Conservation (phyloP, 1,140 invertebrate species). For the Bombus breviceps region DNA sequence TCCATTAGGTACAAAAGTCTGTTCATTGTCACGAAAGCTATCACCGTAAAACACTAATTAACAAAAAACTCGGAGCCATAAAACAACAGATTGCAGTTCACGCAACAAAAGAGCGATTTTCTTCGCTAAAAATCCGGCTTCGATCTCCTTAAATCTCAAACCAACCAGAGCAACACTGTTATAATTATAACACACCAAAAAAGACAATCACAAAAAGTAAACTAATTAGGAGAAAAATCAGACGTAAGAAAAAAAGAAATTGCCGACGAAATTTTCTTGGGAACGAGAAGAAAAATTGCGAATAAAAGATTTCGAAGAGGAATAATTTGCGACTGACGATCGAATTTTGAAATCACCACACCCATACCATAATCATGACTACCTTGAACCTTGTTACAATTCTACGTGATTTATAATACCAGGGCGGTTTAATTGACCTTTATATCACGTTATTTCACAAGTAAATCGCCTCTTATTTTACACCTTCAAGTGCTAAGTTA, state of each 20-base stretch:
- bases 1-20: background rate
- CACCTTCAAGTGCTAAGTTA: too few relatives aligned
- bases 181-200: background rate
- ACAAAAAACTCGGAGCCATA: background rate
- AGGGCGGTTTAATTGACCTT: too few relatives aligned
- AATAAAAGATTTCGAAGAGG: background rate
- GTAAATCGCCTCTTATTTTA: too few relatives aligned
- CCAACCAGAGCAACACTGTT: background rate
- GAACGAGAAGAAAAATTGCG: background rate
- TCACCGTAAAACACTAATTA: background rate
- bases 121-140: background rate
- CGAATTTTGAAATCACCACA: conserved; percentile 58
- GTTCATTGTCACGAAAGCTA: background rate
- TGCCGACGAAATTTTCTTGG: background rate
- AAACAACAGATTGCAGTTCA: background rate
- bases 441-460: too few relatives aligned
- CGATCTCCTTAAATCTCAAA: background rate
- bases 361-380: conserved; percentile 44
- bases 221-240: too few relatives aligned
- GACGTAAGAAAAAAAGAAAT: background rate
- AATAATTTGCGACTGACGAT: conserved; percentile 37
- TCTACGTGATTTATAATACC: background rate
- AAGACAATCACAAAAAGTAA: background rate
- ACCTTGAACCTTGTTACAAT: conserved; percentile 59
- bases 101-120: background rate